Conservation (phyloP, 2,113 vertebrate species). For the Pachypanchax playfairii region DNA sequence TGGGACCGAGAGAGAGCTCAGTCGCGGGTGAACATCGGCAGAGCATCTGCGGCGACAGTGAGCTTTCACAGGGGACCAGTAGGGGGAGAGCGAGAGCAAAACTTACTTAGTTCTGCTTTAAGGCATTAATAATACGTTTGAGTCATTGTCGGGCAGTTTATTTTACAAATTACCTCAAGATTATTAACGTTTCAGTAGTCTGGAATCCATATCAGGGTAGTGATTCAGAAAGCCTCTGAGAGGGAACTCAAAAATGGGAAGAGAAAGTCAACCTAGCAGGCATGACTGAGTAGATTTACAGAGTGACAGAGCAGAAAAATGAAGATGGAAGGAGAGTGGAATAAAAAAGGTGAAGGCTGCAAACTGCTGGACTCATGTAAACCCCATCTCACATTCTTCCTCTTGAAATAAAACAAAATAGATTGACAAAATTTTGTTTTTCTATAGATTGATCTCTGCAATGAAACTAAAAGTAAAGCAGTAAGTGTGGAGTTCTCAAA, state of each 20-base stretch:
- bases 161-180: neutral
- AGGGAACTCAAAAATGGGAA: constrained; percentile 26
- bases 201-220: constrained; percentile 5
- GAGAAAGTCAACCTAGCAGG: constrained; percentile 21
- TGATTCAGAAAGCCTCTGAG: constrained; percentile 3
- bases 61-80: too few relatives aligned
- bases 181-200: neutral
- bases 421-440: too few relatives aligned
- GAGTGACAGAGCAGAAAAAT: constrained; percentile 40
- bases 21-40: too few relatives aligned
- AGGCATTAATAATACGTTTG: neutral
- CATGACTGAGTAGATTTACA: constrained; percentile 49
- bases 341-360: constrained; percentile 9
- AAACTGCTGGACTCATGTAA: constrained; percentile 4
- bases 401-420: neutral
- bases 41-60: too few relatives aligned
- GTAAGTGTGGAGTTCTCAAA: constrained; percentile 8
- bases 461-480: neutral
- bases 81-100: too few relatives aligned
- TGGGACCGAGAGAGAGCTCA: too few relatives aligned
- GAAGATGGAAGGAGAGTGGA: constrained; percentile 12
- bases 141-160: neutral
- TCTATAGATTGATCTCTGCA: neutral
- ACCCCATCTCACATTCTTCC: neutral
- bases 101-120: too few relatives aligned